Base-by-base conservation (phyloP, 2,113 vertebrate genomes). In the Menidia beryllina region DNA sequence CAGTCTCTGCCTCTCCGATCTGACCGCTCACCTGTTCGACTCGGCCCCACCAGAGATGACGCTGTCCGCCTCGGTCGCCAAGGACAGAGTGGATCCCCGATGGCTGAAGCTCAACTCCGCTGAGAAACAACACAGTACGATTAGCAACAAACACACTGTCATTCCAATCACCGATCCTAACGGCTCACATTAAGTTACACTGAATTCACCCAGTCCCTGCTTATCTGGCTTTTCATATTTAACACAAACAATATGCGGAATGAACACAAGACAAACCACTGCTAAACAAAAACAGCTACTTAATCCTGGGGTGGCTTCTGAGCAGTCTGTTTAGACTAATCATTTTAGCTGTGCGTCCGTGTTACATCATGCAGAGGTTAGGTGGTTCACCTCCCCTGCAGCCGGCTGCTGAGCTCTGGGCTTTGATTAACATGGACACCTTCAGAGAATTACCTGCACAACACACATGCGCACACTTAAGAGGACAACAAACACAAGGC, bases 31-130 rank as follows among this genome's bases (percentile, higher is more conserved):
- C 97, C 97, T 93, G 69, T 96, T 95, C 0, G 96, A 93, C 0
- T 95, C 94, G 0, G 94, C 93, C 21, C 95, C 96, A 21, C 94
- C 96, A 0, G 96, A 99, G 19, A 96, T 91, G 0, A 97, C 78
- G 0, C 97, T 98, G 81, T 98, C 97, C 0, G 94, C 93, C 45
- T 98, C 97, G 0, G 96, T 98, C 3, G 95, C 97, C 92, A 99
- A 84, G 26, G 97, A 99, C 1, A 98, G 93, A 14, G 96, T 98
- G n/a, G 97, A 99, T 47, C 96, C 97, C 14, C 94, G 96, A 77
- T 96, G 94, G 53, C 95, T 94, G 34, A 91, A 91, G 91, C 95
- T 96, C 79, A 97, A 58, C 54, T 96, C 95, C 23, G 95, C 97
- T 98, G 62, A n/a, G 79, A 79, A 19, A 58, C 61, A 1, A 62